Evolutionary conservation across 2,797 vertebrate species (phyloP).

Genomic region (Threskiornis aethiopicus): DNA sequence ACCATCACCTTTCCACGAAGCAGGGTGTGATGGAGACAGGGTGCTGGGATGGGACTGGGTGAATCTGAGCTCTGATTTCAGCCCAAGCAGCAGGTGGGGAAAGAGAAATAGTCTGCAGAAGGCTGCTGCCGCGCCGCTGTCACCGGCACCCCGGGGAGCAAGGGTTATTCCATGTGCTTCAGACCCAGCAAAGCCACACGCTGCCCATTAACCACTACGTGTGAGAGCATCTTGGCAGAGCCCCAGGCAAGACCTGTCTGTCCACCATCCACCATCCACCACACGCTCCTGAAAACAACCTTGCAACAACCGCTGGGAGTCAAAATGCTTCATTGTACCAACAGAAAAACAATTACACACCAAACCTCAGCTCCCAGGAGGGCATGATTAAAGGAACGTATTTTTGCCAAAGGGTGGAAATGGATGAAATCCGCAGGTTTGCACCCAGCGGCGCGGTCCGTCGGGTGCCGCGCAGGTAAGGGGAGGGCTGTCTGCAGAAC

Average conservation of each 20-base stretch:
- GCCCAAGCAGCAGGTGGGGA: neutral
- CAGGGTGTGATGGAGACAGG: neutral
- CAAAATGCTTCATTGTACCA: neutral
- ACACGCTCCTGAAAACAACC: neutral
- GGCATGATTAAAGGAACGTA: neutral
- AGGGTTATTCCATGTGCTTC: neutral
- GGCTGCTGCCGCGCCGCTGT: accelerated
- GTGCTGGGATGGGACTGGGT: neutral
- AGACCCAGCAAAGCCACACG: neutral
- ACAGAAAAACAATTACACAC: neutral
- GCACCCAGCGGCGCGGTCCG: neutral
- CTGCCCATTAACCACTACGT: neutral
- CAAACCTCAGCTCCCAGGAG: neutral
- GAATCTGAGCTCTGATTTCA: neutral
- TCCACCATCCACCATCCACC: neutral
- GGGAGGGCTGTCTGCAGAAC: neutral
- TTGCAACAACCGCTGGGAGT: neutral
- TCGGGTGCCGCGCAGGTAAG: neutral
- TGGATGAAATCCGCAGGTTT: neutral
- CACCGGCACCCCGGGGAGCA: accelerated
- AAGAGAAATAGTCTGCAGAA: neutral
- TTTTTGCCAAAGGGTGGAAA: neutral
- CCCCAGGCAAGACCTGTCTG: neutral
- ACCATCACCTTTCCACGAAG: neutral
- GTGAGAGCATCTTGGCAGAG: neutral